Base-by-base conservation (phyloP, 2,113 vertebrate species). In the Cyanoliseus patagonus region DNA sequence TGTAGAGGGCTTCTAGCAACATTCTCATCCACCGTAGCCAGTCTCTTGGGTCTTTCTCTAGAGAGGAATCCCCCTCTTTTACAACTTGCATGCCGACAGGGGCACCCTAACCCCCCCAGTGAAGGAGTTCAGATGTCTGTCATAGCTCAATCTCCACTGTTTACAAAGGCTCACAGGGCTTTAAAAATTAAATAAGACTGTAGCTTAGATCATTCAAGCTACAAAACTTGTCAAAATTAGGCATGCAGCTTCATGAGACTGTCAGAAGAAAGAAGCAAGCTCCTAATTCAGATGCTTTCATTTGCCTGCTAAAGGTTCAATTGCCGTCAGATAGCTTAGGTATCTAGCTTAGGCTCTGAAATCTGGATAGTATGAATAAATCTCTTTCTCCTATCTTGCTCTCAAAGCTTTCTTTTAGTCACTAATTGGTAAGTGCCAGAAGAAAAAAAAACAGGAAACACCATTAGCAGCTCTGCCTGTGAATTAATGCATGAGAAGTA, bases 201-300 rank as follows among this genome's bases (percentile, higher is more conserved):
- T 30, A 73, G 11, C 52, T 89, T 41, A n/a, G 61, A 53, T 61
- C 81, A 66, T 41, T 90, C 78, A 55, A 9, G 2, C 70, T 52
- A 52, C 39, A 86, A 25, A 55, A 49, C 27, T 74, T 62, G 49
- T 52, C 75, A 76, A 35, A 90, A 79, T 41, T 33, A 69, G 30
- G 39, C 62, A 66, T 81, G 59, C 37, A 83, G 51, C 44, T 69
- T 62, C 85, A 80, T 3, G 14, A 37, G 17, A 11, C 8, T 39
- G 42, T 44, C 39, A 72, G 41, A 83, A 79, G 57, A 76, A 88
- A 77, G 64, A 37, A 39, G 55, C 30, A 55, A 47, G 62, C 25
- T 90, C 39, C 85, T 66, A 80, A 95, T 92, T 88, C 85, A 79
- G 78, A n/a, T 83, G 88, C 75, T 90, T 91, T 80, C 33, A 66